Percentiles rank a stretch among this genome's conserved stretches.
phyloP scores from a whole-genome alignment of 2,113 vertebrate species.

The Camelus bactrianus region DNA sequence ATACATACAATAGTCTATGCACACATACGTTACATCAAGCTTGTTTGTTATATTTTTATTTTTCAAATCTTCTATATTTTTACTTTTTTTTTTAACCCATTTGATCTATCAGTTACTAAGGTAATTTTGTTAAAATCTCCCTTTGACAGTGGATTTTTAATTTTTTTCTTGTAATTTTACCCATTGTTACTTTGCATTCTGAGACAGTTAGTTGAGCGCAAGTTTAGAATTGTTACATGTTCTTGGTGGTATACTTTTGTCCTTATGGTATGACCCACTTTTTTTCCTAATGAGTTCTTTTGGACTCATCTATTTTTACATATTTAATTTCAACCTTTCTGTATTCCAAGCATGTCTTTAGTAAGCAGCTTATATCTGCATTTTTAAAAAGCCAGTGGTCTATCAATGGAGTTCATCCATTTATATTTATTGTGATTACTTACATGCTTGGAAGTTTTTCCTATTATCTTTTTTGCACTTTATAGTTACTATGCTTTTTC shows the following conservation, averaged over 20 bases:
- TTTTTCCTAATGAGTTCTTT: neutral
- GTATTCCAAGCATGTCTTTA: neutral
- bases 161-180: neutral
- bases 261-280: neutral
- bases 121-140: neutral
- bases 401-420: neutral
- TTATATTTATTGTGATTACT: neutral
- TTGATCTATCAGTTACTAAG: neutral
- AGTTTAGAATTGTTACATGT: neutral
- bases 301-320: neutral
- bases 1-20: neutral
- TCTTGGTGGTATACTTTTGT: neutral
- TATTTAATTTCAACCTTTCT: neutral
- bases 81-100: neutral
- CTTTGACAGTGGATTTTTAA: neutral
- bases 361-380: neutral
- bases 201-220: neutral
- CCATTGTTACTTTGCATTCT: neutral
- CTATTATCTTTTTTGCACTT: neutral
- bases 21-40: neutral
- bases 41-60: neutral
- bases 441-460: neutral
- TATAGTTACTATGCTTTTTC: neutral
- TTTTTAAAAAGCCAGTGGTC: neutral
- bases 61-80: neutral